Percentiles rank a stretch among this genome's conserved stretches.
Conservation (phyloP, 2,797 vertebrate genomes). For the Vireo griseus region DNA sequence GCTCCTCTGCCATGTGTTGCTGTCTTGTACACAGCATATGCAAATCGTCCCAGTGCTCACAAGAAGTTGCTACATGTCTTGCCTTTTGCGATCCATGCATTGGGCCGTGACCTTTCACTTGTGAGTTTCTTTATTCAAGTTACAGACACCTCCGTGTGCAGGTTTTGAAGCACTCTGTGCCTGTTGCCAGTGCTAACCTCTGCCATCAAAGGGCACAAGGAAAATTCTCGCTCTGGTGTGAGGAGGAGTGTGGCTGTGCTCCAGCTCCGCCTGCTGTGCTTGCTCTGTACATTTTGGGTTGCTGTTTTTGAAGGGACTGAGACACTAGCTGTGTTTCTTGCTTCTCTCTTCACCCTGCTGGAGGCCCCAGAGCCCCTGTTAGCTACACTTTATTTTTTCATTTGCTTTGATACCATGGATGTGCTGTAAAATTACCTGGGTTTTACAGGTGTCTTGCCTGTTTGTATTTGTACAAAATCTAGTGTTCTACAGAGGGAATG, state of each 20-base stretch:
- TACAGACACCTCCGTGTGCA: neutral
- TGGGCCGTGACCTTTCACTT: neutral
- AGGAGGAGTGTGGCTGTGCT: neutral
- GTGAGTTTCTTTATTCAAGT: conserved; percentile 15
- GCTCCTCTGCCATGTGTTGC: conserved; percentile 27
- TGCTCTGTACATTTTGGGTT: neutral
- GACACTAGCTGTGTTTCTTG: neutral
- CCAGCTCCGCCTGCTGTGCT: neutral
- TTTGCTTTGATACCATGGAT: neutral
- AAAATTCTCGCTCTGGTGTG: fast-evolving
- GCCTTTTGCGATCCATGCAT: neutral
- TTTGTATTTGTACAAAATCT: neutral
- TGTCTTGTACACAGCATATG: neutral
- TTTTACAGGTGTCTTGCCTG: neutral
- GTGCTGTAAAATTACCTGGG: neutral
- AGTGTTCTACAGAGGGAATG: neutral
- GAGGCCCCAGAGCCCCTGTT: neutral
- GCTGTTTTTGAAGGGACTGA: neutral
- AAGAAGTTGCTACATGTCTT: neutral
- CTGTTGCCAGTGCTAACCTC: neutral
- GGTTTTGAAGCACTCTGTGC: neutral
- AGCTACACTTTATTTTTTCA: neutral
- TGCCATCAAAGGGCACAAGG: neutral
- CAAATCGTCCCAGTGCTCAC: neutral
- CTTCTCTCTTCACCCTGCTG: neutral